Evolutionary conservation across 2,113 vertebrate genomes (phyloP).

Genomic region (Tetraodon nigroviridis): DNA sequence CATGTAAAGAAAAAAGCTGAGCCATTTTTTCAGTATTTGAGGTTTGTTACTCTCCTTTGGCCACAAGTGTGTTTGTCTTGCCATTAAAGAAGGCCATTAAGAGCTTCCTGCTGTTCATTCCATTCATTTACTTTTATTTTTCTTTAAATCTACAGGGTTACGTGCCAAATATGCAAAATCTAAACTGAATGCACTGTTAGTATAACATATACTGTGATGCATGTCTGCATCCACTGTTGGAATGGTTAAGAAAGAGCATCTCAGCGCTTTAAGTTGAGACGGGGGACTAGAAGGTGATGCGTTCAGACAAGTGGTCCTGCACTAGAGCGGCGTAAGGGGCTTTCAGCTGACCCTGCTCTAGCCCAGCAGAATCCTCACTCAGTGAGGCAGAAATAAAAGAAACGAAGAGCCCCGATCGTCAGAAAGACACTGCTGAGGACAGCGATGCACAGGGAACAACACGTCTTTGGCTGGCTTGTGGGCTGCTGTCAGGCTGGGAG

Average conservation of each 20-base stretch:
- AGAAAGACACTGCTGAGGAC: constrained; percentile 29
- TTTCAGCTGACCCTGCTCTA: constrained; percentile 31
- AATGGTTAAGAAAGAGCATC: neutral
- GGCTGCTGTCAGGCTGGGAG: constrained; percentile 45
- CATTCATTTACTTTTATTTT: too few relatives aligned
- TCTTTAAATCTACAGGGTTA: too few relatives aligned
- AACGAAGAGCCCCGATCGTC: constrained; percentile 34
- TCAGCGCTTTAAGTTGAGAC: constrained; percentile 8
- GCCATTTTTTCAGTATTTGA: too few relatives aligned
- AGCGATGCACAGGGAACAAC: constrained; percentile 50
- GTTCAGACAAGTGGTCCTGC: constrained; percentile 42
- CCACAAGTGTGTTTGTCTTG: too few relatives aligned
- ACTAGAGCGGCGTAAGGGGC: constrained; percentile 14
- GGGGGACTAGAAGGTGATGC: constrained; percentile 37
- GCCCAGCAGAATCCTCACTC: constrained; percentile 33
- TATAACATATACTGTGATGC: constrained; percentile 1
- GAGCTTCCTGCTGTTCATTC: too few relatives aligned
- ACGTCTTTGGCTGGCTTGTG: constrained; percentile 38
- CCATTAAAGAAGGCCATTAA: too few relatives aligned
- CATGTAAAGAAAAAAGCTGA: too few relatives aligned
- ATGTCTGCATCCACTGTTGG: neutral
- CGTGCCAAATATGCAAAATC: too few relatives aligned
- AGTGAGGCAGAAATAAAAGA: constrained; percentile 44
- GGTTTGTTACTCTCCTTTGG: too few relatives aligned
- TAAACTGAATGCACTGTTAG: too few relatives aligned